phyloP scores from a whole-genome alignment of 92 coral and sea anemone genomes.

The Palythoa caribaeorum region DNA sequence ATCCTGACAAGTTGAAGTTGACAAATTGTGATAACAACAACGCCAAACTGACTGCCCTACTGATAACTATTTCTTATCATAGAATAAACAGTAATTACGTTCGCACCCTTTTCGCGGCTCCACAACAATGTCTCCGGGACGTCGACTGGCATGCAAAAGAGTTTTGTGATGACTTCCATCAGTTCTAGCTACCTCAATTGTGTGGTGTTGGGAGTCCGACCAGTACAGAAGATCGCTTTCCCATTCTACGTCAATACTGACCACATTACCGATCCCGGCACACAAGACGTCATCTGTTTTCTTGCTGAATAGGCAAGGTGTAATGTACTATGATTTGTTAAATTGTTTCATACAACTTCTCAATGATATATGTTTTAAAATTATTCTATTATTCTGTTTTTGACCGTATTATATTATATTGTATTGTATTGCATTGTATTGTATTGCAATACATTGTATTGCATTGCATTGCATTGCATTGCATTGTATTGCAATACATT shows the following conservation, averaged over 20 bases:
- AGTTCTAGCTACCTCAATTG: conserved; percentile 26
- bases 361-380: no score
- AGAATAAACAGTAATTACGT: neutral
- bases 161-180: conserved; percentile 25
- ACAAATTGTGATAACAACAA: neutral
- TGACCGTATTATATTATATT: no score
- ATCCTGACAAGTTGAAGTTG: neutral
- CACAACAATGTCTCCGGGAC: conserved; percentile 28
- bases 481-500: no score
- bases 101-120: conserved; percentile 31
- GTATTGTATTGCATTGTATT: no score
- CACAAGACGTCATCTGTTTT: conserved; percentile 21
- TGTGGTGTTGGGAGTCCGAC: conserved; percentile 22
- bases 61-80: neutral
- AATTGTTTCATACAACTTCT: no score
- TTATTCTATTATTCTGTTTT: no score
- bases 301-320: neutral
- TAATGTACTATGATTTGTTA: no score
- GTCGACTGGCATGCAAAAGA: conserved; percentile 20
- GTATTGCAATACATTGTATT: no score
- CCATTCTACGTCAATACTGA: conserved; percentile 26
- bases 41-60: neutral
- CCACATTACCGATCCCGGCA: conserved; percentile 20
- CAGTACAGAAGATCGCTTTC: conserved; percentile 30
- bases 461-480: no score